These are phyloP conservation scores for Rhombomys opimus DNA, from an alignment of 2,113 vertebrate species.

Conservation along the genomic window DNA sequence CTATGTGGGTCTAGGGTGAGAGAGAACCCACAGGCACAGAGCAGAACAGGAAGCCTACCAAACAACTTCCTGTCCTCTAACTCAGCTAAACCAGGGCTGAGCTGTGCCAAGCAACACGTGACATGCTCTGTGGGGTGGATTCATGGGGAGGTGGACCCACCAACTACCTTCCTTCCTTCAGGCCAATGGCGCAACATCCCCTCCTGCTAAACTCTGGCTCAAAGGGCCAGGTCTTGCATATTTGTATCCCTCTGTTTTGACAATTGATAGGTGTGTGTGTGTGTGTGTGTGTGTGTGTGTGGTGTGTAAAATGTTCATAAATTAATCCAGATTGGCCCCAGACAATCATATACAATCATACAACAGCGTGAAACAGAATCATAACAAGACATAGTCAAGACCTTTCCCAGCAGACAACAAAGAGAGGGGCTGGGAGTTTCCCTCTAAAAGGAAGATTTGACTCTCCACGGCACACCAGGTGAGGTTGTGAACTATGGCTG, in stretches of 20 bases:
- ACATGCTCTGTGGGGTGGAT: not conserved
- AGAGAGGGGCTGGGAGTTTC: not conserved
- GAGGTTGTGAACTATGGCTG: not conserved
- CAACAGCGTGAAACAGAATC: not conserved
- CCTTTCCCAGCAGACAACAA: not conserved
- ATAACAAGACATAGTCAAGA: not conserved
- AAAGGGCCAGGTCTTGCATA: not conserved
- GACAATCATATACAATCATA: not conserved
- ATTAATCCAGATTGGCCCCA: not conserved
- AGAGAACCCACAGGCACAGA: accelerated
- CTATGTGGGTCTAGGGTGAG: not conserved
- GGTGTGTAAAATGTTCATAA: not conserved
- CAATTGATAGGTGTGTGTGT: not conserved
- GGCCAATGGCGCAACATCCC: not conserved
- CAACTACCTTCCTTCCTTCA: not conserved
- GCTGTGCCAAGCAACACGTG: accelerated
- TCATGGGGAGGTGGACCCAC: not conserved
- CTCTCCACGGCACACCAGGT: not conserved
- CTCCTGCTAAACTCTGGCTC: not conserved
- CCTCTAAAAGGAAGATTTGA: not conserved
- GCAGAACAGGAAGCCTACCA: not conserved
- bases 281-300: not conserved
- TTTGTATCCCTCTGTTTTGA: not conserved
- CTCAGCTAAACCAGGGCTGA: accelerated
- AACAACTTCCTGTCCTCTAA: not conserved